phyloP scores from a whole-genome alignment of 2,888 invertebrate genomes.

The Microdon myrmicae region DNA sequence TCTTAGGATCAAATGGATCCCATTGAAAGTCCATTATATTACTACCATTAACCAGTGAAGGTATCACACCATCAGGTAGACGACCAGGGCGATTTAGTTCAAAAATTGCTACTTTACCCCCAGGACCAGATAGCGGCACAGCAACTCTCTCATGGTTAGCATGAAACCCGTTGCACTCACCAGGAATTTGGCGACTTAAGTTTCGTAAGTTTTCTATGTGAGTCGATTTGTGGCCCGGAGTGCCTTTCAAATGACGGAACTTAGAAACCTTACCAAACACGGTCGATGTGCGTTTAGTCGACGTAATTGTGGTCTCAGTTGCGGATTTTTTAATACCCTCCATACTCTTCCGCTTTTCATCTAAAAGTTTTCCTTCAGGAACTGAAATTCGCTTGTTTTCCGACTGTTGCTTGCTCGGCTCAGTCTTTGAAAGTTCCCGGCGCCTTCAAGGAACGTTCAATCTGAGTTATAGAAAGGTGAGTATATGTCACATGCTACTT shows the following conservation, averaged over 20 bases:
- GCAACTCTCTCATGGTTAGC: conserved; percentile 89
- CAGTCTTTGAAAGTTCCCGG: conserved; percentile 70
- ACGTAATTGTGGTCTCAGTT: conserved; percentile 67
- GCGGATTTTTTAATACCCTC: conserved; percentile 67
- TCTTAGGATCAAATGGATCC: conserved; percentile 88
- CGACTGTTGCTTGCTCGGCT: conserved; percentile 55
- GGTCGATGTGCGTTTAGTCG: conserved; percentile 85
- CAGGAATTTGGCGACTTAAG: conserved; percentile 89
- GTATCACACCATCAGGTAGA: conserved; percentile 82
- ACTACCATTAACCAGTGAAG: conserved; percentile 89
- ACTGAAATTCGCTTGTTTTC: conserved; percentile 63
- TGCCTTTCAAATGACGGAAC: conserved; percentile 91
- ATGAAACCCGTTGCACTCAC: conserved; percentile 94
- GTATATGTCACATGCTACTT: conserved; percentile 59
- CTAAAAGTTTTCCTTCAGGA: conserved; percentile 62
- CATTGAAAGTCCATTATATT: conserved; percentile 93
- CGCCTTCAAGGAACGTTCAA: conserved; percentile 67
- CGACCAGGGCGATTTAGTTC: conserved; percentile 82
- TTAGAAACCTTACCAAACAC: conserved; percentile 91
- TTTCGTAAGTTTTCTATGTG: conserved; percentile 93
- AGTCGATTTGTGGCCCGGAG: conserved; percentile 87
- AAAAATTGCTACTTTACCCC: conserved; percentile 88
- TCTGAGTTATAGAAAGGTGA: not conserved
- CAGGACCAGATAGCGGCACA: conserved; percentile 89
- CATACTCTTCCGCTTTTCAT: conserved; percentile 60